These are phyloP conservation scores for Arge pagana DNA, from an alignment of 2,888 invertebrate genomes.

Conservation along the genomic window DNA sequence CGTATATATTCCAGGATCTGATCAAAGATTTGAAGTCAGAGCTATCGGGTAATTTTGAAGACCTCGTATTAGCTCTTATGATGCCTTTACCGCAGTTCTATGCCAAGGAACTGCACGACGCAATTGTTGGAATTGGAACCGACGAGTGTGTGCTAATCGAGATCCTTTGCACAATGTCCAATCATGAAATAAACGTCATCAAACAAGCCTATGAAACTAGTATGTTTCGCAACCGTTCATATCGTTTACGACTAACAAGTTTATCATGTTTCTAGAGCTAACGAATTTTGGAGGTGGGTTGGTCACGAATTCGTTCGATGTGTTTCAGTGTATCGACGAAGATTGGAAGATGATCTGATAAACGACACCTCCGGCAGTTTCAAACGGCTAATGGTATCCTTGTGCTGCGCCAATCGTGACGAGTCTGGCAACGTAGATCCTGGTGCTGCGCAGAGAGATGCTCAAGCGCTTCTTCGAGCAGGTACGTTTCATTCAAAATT, in stretches of 20 bases:
- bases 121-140: conserved; percentile 80
- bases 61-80: conserved; percentile 76
- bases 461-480: conserved; percentile 77
- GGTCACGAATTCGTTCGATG: too few species aligned
- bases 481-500: conserved; percentile 58
- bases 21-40: conserved; percentile 82
- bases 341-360: conserved; percentile 80
- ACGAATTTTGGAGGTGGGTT: conserved; percentile 1
- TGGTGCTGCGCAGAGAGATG: conserved; percentile 77
- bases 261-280: background rate
- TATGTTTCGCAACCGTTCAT: conserved; percentile 58
- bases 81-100: conserved; percentile 80
- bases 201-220: conserved; percentile 73
- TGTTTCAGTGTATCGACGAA: conserved; percentile 72
- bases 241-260: too few species aligned
- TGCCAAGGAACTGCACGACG: conserved; percentile 77
- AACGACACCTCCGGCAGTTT: conserved; percentile 93
- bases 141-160: conserved; percentile 84
- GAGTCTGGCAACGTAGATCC: conserved; percentile 78
- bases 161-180: conserved; percentile 81
- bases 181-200: conserved; percentile 77
- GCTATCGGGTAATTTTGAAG: conserved; percentile 81
- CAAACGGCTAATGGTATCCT: conserved; percentile 84
- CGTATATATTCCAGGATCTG: conserved; percentile 62
- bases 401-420: conserved; percentile 81